Evolutionary conservation across 2,113 vertebrate species (phyloP), one percentile per base, ranked within the genome.

Genomic region (Xiphophorus maculatus): DNA sequence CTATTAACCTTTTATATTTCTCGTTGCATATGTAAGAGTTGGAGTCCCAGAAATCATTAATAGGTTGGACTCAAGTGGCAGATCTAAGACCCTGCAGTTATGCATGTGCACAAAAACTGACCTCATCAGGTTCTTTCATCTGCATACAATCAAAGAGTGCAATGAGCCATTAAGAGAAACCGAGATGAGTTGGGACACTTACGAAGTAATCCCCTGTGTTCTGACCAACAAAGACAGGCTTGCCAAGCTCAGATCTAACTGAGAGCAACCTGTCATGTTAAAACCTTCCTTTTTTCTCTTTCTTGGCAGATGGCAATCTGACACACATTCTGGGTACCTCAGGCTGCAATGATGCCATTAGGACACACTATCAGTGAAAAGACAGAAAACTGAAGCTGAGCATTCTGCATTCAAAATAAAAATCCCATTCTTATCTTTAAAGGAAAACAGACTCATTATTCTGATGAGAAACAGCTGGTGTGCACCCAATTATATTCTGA

Each of bases 401-500:
- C 67, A 79, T 71, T 69, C 33, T 32, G 51, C 48, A 70, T 80
- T 65, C 64, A 70, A 79, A 28, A 78, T 76, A 86, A 85, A 84
- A 86, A 62, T 30, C 72, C 90, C 88, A 64, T 80, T 88, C 81
- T 84, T 82, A 81, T 81, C 76, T 67, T 72, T 83, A 91, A 86
- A 85, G 84, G 90, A 83, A 93, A 84, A 89, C 66, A 72, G 77
- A 84, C 83, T 93, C 91, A 91, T 93, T 93, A 93, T 91, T 94
- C 83, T 88, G 83, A 90, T 90, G 87, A 67, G 87, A 93, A 93
- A 93, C 94, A 94, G 93, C 93, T 93, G 93, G 91, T 89, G 88
- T 87, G 76, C 87, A 71, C 84, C 88, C 89, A 94, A 92, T 94
- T 94, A 94, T 90, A 44, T 60, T 44, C 77, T 70, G 85, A 89